Evolutionary conservation across 2,888 invertebrate genomes (phyloP), one percentile per base, ranked within the genome.

Genomic region (Schrankia costaestrigalis): DNA sequence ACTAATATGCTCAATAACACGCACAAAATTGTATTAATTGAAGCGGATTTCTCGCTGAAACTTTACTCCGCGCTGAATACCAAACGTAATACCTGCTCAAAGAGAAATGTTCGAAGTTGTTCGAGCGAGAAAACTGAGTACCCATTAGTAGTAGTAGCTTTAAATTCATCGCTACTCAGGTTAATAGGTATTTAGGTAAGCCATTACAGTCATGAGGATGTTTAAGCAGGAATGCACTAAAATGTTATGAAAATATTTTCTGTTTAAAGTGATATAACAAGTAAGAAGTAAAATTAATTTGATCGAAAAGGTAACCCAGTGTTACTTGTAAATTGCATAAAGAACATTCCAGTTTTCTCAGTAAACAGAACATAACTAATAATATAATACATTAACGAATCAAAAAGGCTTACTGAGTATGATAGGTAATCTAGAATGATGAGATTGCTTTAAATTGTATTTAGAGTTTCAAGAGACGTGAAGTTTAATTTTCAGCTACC

Each of bases 171-270:
- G n/a, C n/a, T 21, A 49, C 35, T 43, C 43, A 38, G 32, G 40
- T 27, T 47, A 51, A 52, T 39, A 35, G 45, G 36, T 37, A 41
- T 40, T 48, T 39, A 48, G 36, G 19, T 21, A 26, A 18, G 31
- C 36, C 49, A 53, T 55, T 46, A 39, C 23, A 29, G 24, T 36
- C 39, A 46, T 41, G 44, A 53, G 42, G 24, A 37, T 27, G 17
- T 37, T 35, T 42, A 26, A 13, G 29, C 11, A 43, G 38, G 38
- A 50, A 57, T 50, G 33, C 47, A 47, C 36, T 41, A 56, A 48
- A 55, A 46, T 43, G 50, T 53, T 44, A 18, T 34, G 27, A 35
- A 57, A 58, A 58, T 57, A 56, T 56, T 52, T 46, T 46, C 43
- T 30, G 38, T n/a, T n/a, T n/a, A n/a, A n/a, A n/a, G n/a, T n/a